Evolutionary conservation across 2,888 invertebrate genomes (phyloP).

Genomic region (Baccha elongata): DNA sequence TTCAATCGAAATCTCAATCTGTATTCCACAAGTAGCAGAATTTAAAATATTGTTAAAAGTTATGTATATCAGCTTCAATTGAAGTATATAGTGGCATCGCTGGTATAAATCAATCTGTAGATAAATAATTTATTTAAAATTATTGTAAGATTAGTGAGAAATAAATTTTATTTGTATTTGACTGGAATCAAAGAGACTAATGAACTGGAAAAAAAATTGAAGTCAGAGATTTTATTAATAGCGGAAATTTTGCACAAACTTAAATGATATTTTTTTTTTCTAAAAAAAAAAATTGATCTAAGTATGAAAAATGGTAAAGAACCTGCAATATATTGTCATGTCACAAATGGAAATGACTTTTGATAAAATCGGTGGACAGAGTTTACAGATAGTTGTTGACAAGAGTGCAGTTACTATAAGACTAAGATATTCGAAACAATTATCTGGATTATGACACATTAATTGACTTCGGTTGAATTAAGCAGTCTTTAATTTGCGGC

Average conservation of each 20-base stretch:
- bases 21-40: too few species aligned
- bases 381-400: too few species aligned
- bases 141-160: neutral
- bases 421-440: neutral
- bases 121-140: neutral
- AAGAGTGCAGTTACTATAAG: neutral
- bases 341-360: neutral
- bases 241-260: neutral
- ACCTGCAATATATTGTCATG: neutral
- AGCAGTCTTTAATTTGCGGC: neutral
- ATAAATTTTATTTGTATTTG: constrained; percentile 6
- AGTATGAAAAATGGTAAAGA: neutral
- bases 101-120: constrained; percentile 1
- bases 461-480: neutral
- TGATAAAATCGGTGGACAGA: neutral
- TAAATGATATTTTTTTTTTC: neutral
- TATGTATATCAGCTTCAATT: too few species aligned
- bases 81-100: too few species aligned
- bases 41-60: too few species aligned
- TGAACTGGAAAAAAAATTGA: neutral
- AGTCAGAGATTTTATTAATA: neutral
- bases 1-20: too few species aligned
- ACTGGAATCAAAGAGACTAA: neutral
- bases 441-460: neutral
- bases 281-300: neutral